Evolutionary conservation across 2,797 vertebrate genomes (phyloP).

Genomic region (Balearica regulorum): DNA sequence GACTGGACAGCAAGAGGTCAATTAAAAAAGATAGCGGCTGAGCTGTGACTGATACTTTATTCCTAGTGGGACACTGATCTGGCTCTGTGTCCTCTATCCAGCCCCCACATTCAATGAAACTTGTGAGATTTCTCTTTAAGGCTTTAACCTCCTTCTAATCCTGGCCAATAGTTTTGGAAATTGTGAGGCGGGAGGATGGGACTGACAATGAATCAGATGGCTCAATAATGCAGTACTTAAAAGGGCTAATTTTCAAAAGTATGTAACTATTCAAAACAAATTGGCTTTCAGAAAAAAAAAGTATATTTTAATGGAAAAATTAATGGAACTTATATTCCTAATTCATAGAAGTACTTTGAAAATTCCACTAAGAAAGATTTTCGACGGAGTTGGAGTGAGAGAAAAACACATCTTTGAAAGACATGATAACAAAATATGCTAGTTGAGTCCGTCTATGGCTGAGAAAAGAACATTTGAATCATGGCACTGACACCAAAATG

Average conservation of each 20-base stretch:
- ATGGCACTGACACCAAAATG: constrained; percentile 9
- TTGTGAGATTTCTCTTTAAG: not conserved
- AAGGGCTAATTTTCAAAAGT: not conserved
- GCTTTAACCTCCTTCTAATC: not conserved
- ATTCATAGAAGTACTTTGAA: not conserved
- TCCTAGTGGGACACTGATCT: not conserved
- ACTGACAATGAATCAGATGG: not conserved
- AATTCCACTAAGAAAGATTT: not conserved
- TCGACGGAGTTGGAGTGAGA: not conserved
- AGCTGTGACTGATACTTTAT: not conserved
- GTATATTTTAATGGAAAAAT: not conserved
- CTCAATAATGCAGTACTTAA: not conserved
- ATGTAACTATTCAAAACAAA: not conserved
- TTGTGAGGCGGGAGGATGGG: not conserved
- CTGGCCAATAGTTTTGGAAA: not conserved
- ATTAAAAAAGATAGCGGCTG: not conserved
- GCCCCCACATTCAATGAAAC: not conserved
- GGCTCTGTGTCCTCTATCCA: not conserved
- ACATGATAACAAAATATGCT: not conserved
- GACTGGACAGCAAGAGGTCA: not conserved
- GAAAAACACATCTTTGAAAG: not conserved
- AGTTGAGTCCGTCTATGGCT: constrained; percentile 6
- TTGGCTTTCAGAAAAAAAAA: not conserved
- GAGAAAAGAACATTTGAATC: constrained; percentile 26
- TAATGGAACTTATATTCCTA: not conserved